A percentile compares a stretch with the other conserved stretches of the same genome.
Evolutionary conservation across 2,797 vertebrate genomes (phyloP).

Genomic region (Rhynchotus rufescens): DNA sequence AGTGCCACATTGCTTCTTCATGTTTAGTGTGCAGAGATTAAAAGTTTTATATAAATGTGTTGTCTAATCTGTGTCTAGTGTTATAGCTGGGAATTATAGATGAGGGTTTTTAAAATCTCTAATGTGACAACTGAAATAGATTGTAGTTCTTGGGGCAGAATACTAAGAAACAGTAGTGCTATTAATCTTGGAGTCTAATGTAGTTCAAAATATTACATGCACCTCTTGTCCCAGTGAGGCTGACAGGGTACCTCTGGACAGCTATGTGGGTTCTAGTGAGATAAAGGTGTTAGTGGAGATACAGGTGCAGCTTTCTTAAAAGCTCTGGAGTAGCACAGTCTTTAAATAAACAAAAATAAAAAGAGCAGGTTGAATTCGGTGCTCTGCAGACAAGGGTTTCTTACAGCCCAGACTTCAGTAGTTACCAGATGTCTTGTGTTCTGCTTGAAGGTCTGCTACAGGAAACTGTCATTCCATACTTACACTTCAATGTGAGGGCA

Average conservation of each 20-base stretch:
- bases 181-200: neutral
- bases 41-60: neutral
- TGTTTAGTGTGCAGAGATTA: neutral
- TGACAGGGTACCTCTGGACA: neutral
- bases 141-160: neutral
- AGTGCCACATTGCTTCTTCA: neutral
- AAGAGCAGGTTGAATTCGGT: neutral
- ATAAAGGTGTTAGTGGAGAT: neutral
- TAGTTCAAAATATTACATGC: neutral
- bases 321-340: too few species aligned
- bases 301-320: rapidly evolving
- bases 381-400: neutral
- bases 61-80: neutral
- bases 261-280: neutral
- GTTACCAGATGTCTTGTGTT: neutral
- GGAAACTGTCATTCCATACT: neutral
- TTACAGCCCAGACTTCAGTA: neutral
- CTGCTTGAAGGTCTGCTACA: neutral
- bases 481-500: neutral
- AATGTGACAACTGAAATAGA: neutral
- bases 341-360: neutral
- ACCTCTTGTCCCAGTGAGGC: neutral
- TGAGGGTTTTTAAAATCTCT: neutral
- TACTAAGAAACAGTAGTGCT: neutral
- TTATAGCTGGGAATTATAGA: neutral